Evolutionary conservation across 1,140 invertebrate genomes (phyloP).

Genomic region (Aphis craccivora): DNA sequence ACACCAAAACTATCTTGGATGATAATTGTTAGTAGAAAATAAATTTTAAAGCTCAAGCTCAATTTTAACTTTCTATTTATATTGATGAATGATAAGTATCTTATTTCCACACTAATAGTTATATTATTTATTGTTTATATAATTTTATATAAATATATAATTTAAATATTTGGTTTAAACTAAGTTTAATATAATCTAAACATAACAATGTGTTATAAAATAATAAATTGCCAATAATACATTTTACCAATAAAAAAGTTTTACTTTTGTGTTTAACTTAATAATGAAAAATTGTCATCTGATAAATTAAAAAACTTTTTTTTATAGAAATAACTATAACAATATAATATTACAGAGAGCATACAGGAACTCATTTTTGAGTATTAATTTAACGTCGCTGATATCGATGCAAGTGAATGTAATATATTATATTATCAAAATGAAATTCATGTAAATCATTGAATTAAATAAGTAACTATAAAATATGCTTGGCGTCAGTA

Average conservation of each 20-base stretch:
- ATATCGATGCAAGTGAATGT: not conserved
- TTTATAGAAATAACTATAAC: not conserved
- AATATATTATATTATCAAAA: not conserved
- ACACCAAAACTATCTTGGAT: not conserved
- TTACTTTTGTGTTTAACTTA: conserved; percentile 18
- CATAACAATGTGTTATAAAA: not conserved
- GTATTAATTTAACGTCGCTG: not conserved
- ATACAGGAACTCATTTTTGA: not conserved
- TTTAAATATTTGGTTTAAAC: not conserved
- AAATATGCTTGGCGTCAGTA: too few species aligned
- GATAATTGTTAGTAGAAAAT: not conserved
- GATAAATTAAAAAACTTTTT: conserved; percentile 48
- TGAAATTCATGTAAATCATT: not conserved
- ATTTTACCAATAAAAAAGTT: not conserved
- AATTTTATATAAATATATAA: not conserved
- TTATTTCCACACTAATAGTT: not conserved
- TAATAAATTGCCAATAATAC: not conserved
- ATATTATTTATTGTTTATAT: too few species aligned
- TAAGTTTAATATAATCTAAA: not conserved
- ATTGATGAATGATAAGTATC: too few species aligned
- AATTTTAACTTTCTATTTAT: too few species aligned
- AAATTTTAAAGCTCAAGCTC: not conserved
- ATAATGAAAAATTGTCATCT: conserved; percentile 26
- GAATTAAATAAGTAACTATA: too few species aligned
- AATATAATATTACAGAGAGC: not conserved